Conservation (phyloP, 2,888 invertebrate species). For the Lochmaea capreae region DNA sequence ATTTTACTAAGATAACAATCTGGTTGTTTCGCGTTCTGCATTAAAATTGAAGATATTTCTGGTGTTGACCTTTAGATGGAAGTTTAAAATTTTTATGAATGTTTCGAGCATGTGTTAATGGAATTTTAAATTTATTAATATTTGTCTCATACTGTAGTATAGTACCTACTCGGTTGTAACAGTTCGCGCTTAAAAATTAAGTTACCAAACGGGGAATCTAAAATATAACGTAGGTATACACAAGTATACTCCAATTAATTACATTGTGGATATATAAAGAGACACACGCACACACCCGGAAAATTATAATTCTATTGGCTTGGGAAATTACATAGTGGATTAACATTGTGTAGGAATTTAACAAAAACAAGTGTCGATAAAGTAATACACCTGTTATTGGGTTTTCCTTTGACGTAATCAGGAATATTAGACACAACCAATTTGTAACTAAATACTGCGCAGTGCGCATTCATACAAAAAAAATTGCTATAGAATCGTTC, state of each 20-base stretch:
- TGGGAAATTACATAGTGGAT: conserved; percentile 8
- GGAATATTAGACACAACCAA: conserved; percentile 18
- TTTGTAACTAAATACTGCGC: conserved; percentile 17
- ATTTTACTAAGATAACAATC: background rate
- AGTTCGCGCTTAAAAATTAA: conserved; percentile 1
- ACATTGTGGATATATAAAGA: background rate
- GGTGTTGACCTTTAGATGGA: conserved; percentile 2
- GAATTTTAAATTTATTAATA: conserved; percentile 11
- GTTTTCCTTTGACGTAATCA: background rate
- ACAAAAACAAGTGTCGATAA: background rate
- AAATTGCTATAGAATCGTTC: conserved; percentile 36
- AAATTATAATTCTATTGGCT: conserved; percentile 9
- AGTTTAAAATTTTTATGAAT: conserved; percentile 5
- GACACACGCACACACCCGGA: conserved; percentile 2
- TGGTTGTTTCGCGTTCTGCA: background rate
- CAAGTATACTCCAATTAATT: conserved; percentile 11
- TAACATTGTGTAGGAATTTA: background rate
- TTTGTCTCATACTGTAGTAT: background rate
- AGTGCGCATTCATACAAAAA: conserved; percentile 23
- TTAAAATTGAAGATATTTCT: background rate
- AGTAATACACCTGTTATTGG: background rate
- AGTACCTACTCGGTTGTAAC: no score
- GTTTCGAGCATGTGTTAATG: conserved; percentile 3
- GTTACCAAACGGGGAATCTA: conserved; percentile 6
- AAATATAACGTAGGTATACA: background rate